phyloP scores from a whole-genome alignment of 2,113 vertebrate species.

The Petaurus breviceps region DNA sequence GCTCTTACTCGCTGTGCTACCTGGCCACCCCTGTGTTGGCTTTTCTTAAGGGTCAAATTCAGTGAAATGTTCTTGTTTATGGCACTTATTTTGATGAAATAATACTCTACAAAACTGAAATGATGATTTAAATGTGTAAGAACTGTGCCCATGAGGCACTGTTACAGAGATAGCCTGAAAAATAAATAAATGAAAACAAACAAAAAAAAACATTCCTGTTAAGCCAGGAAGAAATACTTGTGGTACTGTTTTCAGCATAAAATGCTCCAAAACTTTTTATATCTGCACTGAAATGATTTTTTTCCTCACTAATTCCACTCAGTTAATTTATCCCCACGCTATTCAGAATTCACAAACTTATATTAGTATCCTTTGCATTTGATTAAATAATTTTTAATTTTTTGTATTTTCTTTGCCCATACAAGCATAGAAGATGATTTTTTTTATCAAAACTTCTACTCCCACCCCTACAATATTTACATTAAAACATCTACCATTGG shows the following conservation, averaged over 20 bases:
- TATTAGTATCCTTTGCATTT: slow-evolving; percentile 29
- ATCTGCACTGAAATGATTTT: slow-evolving; percentile 2
- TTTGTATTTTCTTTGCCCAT: slow-evolving; percentile 24
- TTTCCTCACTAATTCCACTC: background rate
- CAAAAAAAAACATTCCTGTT: background rate
- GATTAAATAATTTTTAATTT: slow-evolving; percentile 27
- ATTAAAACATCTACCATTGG: slow-evolving; percentile 19
- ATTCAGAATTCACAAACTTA: background rate
- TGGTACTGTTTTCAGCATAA: slow-evolving; percentile 25
- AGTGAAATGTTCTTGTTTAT: too few relatives aligned
- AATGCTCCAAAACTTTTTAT: slow-evolving; percentile 37
- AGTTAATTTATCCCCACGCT: background rate
- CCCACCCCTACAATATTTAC: slow-evolving; percentile 4
- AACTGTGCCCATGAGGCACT: background rate
- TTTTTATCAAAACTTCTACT: slow-evolving; percentile 2
- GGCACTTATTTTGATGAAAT: background rate
- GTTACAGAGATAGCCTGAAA: background rate
- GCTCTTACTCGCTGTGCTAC: too few relatives aligned
- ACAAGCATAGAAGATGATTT: slow-evolving; percentile 2
- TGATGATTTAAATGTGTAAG: background rate
- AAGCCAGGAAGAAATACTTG: background rate
- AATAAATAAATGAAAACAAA: background rate
- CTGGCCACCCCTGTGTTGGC: too few relatives aligned
- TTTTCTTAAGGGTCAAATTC: too few relatives aligned
- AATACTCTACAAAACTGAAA: background rate